Percentiles rank a stretch among this genome's conserved stretches.
These are phyloP conservation scores for Leucozona laternaria DNA, from an alignment of 2,888 invertebrate genomes.

Conservation along the genomic window DNA sequence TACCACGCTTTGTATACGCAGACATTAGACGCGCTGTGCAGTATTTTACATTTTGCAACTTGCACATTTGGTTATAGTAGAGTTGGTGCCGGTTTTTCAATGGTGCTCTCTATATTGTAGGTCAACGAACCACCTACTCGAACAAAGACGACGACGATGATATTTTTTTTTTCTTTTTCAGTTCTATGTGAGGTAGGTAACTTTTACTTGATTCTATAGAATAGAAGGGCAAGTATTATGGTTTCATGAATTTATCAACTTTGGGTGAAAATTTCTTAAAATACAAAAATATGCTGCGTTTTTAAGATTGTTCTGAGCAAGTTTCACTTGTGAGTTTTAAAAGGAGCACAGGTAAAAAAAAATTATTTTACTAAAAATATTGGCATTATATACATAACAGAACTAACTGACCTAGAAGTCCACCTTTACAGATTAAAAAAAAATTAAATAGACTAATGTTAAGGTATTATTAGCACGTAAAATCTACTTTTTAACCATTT, in stretches of 20 bases:
- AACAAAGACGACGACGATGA: slow-evolving; percentile 35
- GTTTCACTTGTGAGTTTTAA: too few relatives aligned
- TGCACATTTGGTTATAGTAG: slow-evolving; percentile 40
- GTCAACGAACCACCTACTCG: slow-evolving; percentile 68
- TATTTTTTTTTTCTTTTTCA: slow-evolving; percentile 49
- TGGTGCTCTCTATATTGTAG: slow-evolving; percentile 40
- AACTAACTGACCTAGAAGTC: too few relatives aligned
- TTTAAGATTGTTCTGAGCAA: too few relatives aligned
- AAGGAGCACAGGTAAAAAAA: too few relatives aligned
- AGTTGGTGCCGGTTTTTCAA: slow-evolving; percentile 58
- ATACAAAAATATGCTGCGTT: not conserved
- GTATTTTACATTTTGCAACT: slow-evolving; percentile 52
- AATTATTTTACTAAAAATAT: too few relatives aligned
- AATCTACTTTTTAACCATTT: too few relatives aligned
- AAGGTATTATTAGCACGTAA: too few relatives aligned
- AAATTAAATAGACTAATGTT: too few relatives aligned
- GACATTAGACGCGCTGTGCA: slow-evolving; percentile 55
- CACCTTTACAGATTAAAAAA: too few relatives aligned
- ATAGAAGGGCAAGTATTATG: slow-evolving; percentile 4
- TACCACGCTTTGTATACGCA: slow-evolving; percentile 20
- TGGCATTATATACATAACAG: too few relatives aligned
- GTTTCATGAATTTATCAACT: not conserved
- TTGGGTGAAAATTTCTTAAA: not conserved
- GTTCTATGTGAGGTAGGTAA: not conserved
- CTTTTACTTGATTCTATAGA: not conserved